Base-by-base conservation (phyloP, 2,888 invertebrate genomes). In the Rotaria sp. region DNA sequence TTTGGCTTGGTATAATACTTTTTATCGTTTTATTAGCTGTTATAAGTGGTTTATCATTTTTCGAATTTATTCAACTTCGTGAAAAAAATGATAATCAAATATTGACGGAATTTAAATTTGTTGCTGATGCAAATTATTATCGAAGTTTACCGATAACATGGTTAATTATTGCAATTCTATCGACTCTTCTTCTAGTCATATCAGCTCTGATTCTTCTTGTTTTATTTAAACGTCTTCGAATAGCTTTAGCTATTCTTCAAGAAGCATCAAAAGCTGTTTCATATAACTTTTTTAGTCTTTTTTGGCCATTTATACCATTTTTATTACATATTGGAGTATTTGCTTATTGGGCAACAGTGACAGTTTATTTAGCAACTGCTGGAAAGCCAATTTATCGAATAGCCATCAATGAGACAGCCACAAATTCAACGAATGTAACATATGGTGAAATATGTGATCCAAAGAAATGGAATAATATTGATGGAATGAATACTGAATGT, bases 291-390 rank as follows among this genome's bases (percentile, higher is more conserved):
- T 94, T 95, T 11, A 94, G 96, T 2, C 92, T 98, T 85, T 93
- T 96, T 88, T 97, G 97, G 91, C 98, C 98, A 0, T 92, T 98
- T 88, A 92, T 96, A 88, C 96, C 97, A 0, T 97, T 96, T 94
- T 88, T 95, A 21, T 90, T 96, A 24, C 95, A 96, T 90, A 92
- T 96, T 86, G 92, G 92, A 0, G 93, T 95, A 2, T 93, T 96
- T 48, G 93, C 92, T 0, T 94, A 94, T 90, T 94, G 94, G 86
- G 92, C 95, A 41, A 90, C 93, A 30, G 48, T 74, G 4, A 85
- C 86, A 10, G 80, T 86, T 11, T 52, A 85, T 57, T 59, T 86
- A 80, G 74, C 86, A 18, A 75, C 85, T 59, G 67, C 86, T 10
- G 86, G 86, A 38, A 85, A 75, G 24, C 52, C n/a, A 26, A 30